Conservation (phyloP, 2,888 invertebrate species). For the Drosophila kambysellisi region DNA sequence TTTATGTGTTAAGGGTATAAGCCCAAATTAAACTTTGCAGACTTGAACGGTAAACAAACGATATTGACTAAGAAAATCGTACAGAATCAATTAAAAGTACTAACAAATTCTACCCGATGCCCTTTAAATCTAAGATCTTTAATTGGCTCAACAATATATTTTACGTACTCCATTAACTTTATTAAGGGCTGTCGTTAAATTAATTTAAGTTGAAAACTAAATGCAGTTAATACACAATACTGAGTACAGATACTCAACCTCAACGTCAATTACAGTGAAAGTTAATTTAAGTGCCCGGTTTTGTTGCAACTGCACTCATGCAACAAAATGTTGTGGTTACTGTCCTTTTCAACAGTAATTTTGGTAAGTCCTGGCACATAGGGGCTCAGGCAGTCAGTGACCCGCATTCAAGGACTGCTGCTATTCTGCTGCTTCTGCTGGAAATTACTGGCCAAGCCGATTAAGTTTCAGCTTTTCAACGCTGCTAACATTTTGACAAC, state of each 20-base stretch:
- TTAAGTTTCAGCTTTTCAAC: slow-evolving; percentile 30
- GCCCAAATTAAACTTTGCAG: not conserved
- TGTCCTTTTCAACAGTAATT: slow-evolving; percentile 5
- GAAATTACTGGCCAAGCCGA: slow-evolving; percentile 30
- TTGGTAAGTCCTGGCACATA: slow-evolving; percentile 7
- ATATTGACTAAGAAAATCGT: not conserved
- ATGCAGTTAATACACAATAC: not conserved
- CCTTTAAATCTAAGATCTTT: not conserved
- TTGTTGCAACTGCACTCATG: slow-evolving; percentile 13
- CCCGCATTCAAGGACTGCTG: slow-evolving; percentile 2
- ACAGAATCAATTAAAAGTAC: no score
- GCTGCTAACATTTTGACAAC: slow-evolving; percentile 12
- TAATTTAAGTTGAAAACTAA: not conserved
- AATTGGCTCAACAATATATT: not conserved
- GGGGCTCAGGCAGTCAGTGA: slow-evolving; percentile 9
- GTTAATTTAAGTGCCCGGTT: slow-evolving; percentile 8
- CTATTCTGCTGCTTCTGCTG: not conserved
- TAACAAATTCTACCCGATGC: not conserved
- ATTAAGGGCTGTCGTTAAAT: slow-evolving; percentile 3
- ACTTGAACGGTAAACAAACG: not conserved
- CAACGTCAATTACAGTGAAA: slow-evolving; percentile 8
- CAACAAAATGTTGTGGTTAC: slow-evolving; percentile 17
- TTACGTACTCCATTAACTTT: not conserved
- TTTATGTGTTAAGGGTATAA: not conserved
- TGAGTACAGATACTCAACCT: slow-evolving; percentile 10